Evolutionary conservation across 1,140 invertebrate genomes (phyloP), one percentile per base, ranked within the genome.

Genomic region (Latrodectus geometricus): DNA sequence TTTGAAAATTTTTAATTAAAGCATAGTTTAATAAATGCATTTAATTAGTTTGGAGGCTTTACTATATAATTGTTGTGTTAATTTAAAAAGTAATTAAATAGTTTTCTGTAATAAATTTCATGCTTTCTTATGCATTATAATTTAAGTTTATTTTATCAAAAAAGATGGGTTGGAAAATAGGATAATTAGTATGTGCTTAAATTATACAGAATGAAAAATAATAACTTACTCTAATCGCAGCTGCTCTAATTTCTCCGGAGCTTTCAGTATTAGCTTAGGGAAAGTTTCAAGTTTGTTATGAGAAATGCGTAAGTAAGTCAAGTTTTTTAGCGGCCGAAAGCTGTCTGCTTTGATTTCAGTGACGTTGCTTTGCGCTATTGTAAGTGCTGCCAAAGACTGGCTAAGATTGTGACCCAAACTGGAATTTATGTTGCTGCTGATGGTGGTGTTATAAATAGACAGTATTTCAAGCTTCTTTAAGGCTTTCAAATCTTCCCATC

Each of bases 171-270:
- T 35, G 35, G 35, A 35, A 35, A 35, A 35, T 35, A 35, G 35
- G 1, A 3, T 35, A 35, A 35, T 3, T 35, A 5, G 35, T 35
- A 35, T 35, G 35, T 35, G 35, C 35, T 5, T 35, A 35, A 35
- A 35, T 35, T 3, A 35, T 5, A 35, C 5, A 35, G 35, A 35
- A 35, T 35, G 5, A 35, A 61, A 61, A 61, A 14, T 17, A 21
- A 12, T 23, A 68, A 84, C 81, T 84, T 76, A 84, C 81, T 84
- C 81, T 9, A 84, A 35, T 49, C 72, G 23, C 8, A 84, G 21
- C 20, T 84, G 72, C 11, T 75, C 61, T 61, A 84, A 5, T 15
- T 76, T 74, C 15, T 72, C 49, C 0, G 73, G n/a, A 9, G 54
- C 15, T 1, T 70, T 21, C 12, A 84, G 21, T 12, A 65, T 21